phyloP scores from a whole-genome alignment of 2,113 vertebrate species.

The Mellivora capensis region DNA sequence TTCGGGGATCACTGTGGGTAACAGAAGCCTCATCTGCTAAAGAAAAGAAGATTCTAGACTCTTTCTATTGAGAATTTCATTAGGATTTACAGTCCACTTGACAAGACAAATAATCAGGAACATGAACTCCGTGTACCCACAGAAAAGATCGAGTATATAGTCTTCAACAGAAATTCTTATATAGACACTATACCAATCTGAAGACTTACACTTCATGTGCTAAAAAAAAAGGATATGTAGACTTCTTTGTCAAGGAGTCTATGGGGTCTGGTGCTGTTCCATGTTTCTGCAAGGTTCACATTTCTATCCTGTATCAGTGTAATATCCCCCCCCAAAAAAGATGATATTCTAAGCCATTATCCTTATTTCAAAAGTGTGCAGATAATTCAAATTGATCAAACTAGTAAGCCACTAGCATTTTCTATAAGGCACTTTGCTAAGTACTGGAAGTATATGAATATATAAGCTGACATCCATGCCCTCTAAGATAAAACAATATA shows the following conservation, averaged over 20 bases:
- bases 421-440: not conserved
- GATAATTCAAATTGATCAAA: not conserved
- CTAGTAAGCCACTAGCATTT: not conserved
- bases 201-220: not conserved
- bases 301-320: not conserved
- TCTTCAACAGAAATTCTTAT: not conserved
- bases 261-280: not conserved
- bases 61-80: not conserved
- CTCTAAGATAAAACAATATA: not conserved
- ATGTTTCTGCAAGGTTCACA: not conserved
- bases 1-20: not conserved
- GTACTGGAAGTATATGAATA: not conserved
- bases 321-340: not conserved
- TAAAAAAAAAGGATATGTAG: not conserved
- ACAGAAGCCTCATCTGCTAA: not conserved
- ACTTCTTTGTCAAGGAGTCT: not conserved
- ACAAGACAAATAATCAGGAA: not conserved
- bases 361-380: not conserved
- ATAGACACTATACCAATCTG: not conserved
- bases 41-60: not conserved
- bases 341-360: not conserved
- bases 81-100: not conserved
- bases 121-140: not conserved
- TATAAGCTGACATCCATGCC: not conserved
- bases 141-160: not conserved